Percentiles rank a stretch among this genome's conserved stretches.
Evolutionary conservation across 2,113 vertebrate species (phyloP).

Genomic region (Cyprinodon variegatus): DNA sequence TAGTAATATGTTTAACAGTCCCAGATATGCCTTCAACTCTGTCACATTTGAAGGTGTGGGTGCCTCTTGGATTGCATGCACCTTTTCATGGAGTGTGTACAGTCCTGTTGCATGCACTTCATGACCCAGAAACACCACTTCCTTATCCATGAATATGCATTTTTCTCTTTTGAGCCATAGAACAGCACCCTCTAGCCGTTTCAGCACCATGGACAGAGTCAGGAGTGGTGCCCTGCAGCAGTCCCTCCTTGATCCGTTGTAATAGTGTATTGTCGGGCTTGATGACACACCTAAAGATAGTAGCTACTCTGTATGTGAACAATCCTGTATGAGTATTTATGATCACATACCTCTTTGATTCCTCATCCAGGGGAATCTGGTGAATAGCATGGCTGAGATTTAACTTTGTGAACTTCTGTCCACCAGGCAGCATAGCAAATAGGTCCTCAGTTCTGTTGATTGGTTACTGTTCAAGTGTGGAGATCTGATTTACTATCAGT

Average conservation of each 20-base stretch:
- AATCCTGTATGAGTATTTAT: neutral
- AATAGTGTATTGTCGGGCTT: too few relatives aligned
- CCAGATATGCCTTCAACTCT: neutral
- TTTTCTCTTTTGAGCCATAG: neutral
- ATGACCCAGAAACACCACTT: neutral
- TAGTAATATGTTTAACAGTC: neutral
- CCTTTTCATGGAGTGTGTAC: neutral
- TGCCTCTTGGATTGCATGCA: neutral
- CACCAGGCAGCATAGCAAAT: neutral
- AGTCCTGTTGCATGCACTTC: neutral
- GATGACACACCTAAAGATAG: neutral
- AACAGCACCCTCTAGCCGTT: too few relatives aligned
- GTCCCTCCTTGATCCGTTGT: too few relatives aligned
- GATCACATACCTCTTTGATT: neutral
- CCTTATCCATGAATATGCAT: neutral
- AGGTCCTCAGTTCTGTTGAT: neutral
- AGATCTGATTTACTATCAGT: neutral
- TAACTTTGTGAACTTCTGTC: neutral
- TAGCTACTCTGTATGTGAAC: neutral
- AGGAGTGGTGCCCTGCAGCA: too few relatives aligned
- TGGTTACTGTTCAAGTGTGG: neutral
- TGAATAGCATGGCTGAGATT: neutral
- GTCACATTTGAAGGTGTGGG: neutral
- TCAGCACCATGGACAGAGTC: too few relatives aligned
- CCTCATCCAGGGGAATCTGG: neutral